These are phyloP conservation scores for Pachyrhynchus sulphureomaculatus DNA, from an alignment of 1,140 invertebrate species.

Conservation along the genomic window DNA sequence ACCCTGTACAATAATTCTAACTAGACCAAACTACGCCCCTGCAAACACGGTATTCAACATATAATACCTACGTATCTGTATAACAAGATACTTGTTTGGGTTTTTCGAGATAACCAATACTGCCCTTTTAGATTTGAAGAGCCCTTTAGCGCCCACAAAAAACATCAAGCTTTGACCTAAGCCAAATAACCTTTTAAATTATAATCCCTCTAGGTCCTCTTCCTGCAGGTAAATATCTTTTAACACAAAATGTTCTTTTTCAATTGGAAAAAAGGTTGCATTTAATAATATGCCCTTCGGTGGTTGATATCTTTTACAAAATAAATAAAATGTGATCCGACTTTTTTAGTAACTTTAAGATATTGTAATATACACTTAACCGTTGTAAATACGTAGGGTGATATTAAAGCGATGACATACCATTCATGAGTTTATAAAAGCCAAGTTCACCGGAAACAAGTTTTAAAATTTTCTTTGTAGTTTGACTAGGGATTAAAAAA, in stretches of 20 bases:
- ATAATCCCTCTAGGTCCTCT: constrained; percentile 23
- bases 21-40: no score
- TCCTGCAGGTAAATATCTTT: constrained; percentile 26
- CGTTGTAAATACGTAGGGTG: no score
- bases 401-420: no score
- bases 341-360: no score
- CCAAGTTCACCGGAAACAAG: no score
- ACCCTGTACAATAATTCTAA: no score
- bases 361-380: no score
- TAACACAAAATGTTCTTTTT: constrained; percentile 17
- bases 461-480: no score
- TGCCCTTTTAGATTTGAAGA: constrained; percentile 24
- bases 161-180: constrained; percentile 26
- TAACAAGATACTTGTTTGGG: constrained; percentile 28
- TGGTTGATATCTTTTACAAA: constrained; percentile 14
- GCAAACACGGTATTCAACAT: no score
- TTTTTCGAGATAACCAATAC: constrained; percentile 25
- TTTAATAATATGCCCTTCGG: constrained; percentile 12
- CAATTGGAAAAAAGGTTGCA: constrained; percentile 6
- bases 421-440: no score
- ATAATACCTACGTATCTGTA: neutral
- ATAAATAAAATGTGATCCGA: no score
- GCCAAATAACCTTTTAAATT: constrained; percentile 31
- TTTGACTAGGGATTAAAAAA: no score
- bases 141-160: constrained; percentile 29